A percentile compares a stretch with the other conserved stretches of the same genome.
Conservation (phyloP, 1,140 invertebrate species). For the Meloidogyne exigua region DNA sequence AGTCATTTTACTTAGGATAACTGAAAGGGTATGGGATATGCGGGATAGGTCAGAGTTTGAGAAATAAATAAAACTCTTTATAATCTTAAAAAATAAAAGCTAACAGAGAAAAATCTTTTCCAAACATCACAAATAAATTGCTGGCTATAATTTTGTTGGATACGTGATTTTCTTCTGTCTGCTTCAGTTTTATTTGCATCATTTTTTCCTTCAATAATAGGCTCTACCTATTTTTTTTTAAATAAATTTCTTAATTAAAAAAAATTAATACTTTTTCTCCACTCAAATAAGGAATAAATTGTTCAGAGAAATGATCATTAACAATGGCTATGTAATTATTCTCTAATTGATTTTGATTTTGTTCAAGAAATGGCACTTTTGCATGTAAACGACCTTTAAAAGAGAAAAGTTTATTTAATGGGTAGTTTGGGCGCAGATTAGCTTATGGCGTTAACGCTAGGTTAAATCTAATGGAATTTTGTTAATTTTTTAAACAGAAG, state of each 20-base stretch:
- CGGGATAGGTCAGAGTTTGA: neutral
- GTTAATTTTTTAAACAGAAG: too few species aligned
- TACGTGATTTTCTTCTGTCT: slow-evolving; percentile 38
- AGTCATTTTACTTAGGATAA: too few species aligned
- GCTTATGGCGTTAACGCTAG: neutral
- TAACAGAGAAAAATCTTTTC: slow-evolving; percentile 40
- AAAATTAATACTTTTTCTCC: slow-evolving; percentile 38
- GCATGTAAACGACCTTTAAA: slow-evolving; percentile 43
- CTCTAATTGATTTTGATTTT: slow-evolving; percentile 60
- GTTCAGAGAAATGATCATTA: slow-evolving; percentile 44
- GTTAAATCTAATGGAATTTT: too few species aligned
- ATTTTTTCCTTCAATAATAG: slow-evolving; percentile 7
- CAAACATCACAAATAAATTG: slow-evolving; percentile 42
- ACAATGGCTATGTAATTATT: slow-evolving; percentile 60
- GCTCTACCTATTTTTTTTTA: slow-evolving; percentile 11
- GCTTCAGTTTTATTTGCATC: slow-evolving; percentile 14
- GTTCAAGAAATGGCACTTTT: slow-evolving; percentile 53
- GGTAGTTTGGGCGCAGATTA: neutral
- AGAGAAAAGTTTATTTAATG: neutral
- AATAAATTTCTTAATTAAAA: neutral
- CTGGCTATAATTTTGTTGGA: slow-evolving; percentile 32
- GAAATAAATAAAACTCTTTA: neutral
- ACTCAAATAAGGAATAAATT: slow-evolving; percentile 51
- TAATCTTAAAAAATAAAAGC: neutral
- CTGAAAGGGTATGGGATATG: too few species aligned